Evolutionary conservation across 2,888 invertebrate species (phyloP).

Genomic region (Blastobasis adustella): DNA sequence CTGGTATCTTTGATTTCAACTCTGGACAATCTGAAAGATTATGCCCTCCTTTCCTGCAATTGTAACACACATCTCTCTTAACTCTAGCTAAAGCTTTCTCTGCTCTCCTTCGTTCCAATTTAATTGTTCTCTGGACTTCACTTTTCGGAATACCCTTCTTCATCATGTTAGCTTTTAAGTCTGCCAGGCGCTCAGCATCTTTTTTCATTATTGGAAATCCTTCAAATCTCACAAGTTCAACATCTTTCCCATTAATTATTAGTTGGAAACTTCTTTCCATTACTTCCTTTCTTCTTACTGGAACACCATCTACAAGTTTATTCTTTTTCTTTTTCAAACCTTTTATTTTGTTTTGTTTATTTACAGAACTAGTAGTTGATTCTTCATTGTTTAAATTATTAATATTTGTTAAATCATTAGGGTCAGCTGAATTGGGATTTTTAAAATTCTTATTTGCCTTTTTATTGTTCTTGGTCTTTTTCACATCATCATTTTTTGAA

Average conservation of each 20-base stretch:
- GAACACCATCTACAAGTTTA: constrained; percentile 37
- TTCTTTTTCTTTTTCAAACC: constrained; percentile 27
- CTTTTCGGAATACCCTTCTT: constrained; percentile 80
- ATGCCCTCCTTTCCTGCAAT: constrained; percentile 86
- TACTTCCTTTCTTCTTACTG: constrained; percentile 58
- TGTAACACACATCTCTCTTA: constrained; percentile 84
- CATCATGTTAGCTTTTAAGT: constrained; percentile 78
- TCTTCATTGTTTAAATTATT: constrained; percentile 18
- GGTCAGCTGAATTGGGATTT: constrained; percentile 1
- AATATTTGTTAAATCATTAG: constrained; percentile 20
- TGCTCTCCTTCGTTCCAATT: constrained; percentile 80
- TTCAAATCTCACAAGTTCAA: constrained; percentile 78
- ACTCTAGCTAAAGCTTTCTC: constrained; percentile 81
- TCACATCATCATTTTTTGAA: neutral
- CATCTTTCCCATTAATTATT: constrained; percentile 77
- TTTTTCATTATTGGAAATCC: constrained; percentile 83
- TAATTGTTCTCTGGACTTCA: constrained; percentile 79
- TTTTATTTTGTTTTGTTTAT: constrained; percentile 9
- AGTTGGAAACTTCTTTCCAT: constrained; percentile 65
- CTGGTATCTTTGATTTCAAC: constrained; percentile 68
- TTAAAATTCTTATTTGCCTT: constrained; percentile 1
- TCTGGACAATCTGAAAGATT: constrained; percentile 87
- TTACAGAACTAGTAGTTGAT: neutral
- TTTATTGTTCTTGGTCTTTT: constrained; percentile 7
- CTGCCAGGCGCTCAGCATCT: constrained; percentile 78